phyloP scores from a whole-genome alignment of 2,113 vertebrate species.

The Trichomycterus rosablanca region DNA sequence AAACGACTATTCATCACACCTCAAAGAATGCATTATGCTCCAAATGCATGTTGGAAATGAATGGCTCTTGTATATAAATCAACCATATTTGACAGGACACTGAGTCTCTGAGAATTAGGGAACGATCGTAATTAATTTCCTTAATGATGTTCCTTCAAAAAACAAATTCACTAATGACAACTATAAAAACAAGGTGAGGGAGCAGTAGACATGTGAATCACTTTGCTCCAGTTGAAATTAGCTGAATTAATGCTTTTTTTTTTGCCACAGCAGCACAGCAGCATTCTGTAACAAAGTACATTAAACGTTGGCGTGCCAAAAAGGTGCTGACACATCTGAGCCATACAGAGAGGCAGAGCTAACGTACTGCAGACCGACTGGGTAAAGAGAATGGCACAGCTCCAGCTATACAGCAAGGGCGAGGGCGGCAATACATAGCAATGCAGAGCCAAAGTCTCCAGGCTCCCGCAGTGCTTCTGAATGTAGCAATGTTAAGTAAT shows the following conservation, averaged over 20 bases:
- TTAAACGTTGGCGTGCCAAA: constrained; percentile 16
- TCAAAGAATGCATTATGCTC: constrained; percentile 5
- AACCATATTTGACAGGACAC: constrained; percentile 16
- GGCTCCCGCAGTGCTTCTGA: constrained; percentile 28
- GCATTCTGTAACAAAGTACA: constrained; percentile 16
- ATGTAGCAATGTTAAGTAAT: constrained; percentile 36
- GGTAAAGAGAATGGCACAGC: constrained; percentile 27
- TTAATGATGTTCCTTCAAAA: constrained; percentile 11
- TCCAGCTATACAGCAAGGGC: constrained; percentile 3
- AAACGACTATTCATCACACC: constrained; percentile 6
- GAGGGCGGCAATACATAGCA: constrained; percentile 2
- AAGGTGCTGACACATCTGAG: constrained; percentile 41
- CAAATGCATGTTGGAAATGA: constrained; percentile 9
- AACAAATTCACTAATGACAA: not conserved
- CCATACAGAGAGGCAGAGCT: constrained; percentile 28
- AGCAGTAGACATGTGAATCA: no score
- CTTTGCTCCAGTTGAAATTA: not conserved
- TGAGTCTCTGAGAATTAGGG: constrained; percentile 5
- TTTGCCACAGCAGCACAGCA: not conserved
- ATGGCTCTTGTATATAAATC: constrained; percentile 12
- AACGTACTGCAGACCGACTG: constrained; percentile 10
- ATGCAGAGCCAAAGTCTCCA: constrained; percentile 19
- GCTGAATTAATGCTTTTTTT: not conserved
- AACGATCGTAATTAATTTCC: constrained; percentile 14
- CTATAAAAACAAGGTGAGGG: not conserved